Percentiles rank a stretch among this genome's conserved stretches.
Evolutionary conservation across 2,888 invertebrate species (phyloP).

Genomic region (Hypolimnas misippus): DNA sequence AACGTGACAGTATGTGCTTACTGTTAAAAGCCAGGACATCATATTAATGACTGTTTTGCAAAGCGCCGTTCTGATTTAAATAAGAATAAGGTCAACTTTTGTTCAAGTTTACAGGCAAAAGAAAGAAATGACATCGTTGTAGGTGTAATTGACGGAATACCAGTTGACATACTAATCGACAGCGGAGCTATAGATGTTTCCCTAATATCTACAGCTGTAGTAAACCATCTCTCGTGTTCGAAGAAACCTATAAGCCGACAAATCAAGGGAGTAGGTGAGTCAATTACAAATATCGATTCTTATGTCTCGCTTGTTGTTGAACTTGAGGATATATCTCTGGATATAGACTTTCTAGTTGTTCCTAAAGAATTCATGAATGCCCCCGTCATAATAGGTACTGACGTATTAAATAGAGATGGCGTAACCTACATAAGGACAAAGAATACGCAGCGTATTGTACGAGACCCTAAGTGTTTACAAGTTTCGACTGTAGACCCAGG

Average conservation of each 20-base stretch:
- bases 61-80: neutral
- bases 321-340: constrained; percentile 12
- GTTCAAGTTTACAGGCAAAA: neutral
- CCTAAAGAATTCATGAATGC: constrained; percentile 22
- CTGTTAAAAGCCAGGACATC: neutral
- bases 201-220: neutral
- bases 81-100: constrained; percentile 1
- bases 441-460: constrained; percentile 13
- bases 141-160: neutral
- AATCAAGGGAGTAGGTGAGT: neutral
- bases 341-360: constrained; percentile 31
- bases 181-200: neutral
- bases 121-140: neutral
- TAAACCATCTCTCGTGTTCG: neutral
- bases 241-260: neutral
- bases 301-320: neutral
- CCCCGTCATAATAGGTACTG: constrained; percentile 35
- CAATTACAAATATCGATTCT: neutral
- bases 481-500: neutral
- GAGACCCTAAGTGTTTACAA: neutral
- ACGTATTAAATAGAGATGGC: constrained; percentile 35
- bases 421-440: constrained; percentile 30
- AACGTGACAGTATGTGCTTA: neutral
- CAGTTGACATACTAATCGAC: neutral
- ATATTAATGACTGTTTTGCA: neutral